phyloP scores from a whole-genome alignment of 2,888 invertebrate genomes.

The Coelinius sp. region DNA sequence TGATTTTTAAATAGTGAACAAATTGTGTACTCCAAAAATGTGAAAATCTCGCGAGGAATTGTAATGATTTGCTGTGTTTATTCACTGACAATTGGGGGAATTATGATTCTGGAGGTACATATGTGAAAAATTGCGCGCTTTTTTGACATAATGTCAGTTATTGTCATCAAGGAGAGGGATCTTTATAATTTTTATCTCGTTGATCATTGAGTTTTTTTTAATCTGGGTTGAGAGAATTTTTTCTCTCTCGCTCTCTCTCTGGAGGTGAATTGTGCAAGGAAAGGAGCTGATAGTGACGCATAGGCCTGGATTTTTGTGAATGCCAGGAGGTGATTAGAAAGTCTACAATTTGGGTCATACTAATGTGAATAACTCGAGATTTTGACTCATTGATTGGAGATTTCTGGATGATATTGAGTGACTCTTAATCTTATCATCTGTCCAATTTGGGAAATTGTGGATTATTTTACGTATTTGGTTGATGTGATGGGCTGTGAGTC shows the following conservation, averaged over 20 bases:
- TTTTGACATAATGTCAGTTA: constrained; percentile 22
- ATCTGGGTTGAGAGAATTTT: background rate
- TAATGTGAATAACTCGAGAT: constrained; percentile 20
- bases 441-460: background rate
- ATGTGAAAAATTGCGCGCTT: constrained; percentile 14
- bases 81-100: background rate
- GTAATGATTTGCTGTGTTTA: background rate
- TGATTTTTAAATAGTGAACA: background rate
- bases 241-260: background rate
- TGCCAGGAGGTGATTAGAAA: constrained; percentile 35
- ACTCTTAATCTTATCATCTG: constrained; percentile 17
- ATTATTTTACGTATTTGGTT: background rate
- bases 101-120: background rate
- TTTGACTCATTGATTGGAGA: background rate
- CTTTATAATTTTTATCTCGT: background rate
- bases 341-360: constrained; percentile 31
- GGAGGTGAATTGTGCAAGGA: background rate
- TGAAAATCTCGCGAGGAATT: background rate
- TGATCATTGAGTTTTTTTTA: background rate
- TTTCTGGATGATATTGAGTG: constrained; percentile 9
- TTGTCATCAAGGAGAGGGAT: background rate
- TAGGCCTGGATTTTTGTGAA: constrained; percentile 27
- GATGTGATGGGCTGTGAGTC: constrained; percentile 14
- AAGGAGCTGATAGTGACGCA: background rate
- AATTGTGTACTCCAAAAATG: background rate